phyloP scores from a whole-genome alignment of 2,113 vertebrate species.

The Dascyllus trimaculatus region DNA sequence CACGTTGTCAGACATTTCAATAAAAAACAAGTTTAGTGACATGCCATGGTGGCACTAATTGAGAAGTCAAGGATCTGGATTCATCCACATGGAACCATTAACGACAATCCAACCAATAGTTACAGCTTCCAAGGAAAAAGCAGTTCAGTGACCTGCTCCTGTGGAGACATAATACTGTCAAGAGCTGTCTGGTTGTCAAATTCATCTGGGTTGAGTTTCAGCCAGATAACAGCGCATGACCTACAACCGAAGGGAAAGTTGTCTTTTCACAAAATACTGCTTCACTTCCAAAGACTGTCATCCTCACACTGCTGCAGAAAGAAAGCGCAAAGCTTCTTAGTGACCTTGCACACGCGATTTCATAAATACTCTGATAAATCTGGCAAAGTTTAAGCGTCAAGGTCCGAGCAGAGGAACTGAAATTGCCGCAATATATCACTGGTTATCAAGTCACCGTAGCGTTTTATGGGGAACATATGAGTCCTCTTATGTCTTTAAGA shows the following conservation, averaged over 20 bases:
- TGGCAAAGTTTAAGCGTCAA: conserved; percentile 29
- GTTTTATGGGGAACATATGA: conserved; percentile 34
- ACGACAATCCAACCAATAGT: too few species aligned
- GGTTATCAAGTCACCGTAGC: conserved; percentile 10
- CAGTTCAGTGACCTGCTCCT: too few species aligned
- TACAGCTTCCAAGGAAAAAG: too few species aligned
- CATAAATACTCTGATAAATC: conserved; percentile 52
- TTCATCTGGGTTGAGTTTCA: too few species aligned
- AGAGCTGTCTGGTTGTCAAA: too few species aligned
- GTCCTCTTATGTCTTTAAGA: conserved; percentile 6
- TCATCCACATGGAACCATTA: too few species aligned
- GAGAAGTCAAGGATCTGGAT: too few species aligned
- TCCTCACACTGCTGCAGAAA: not conserved
- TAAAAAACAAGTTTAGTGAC: too few species aligned
- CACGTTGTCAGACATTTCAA: too few species aligned
- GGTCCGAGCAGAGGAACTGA: conserved; percentile 9
- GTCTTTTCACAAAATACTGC: conserved; percentile 8
- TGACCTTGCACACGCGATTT: conserved; percentile 44
- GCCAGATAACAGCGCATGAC: conserved; percentile 21
- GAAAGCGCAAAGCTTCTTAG: not conserved
- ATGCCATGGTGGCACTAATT: too few species aligned
- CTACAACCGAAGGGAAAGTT: not conserved
- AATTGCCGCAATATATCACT: conserved; percentile 42
- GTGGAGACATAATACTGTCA: too few species aligned
- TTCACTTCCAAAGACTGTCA: conserved; percentile 10